phyloP scores from a whole-genome alignment of 2,113 vertebrate genomes.

The Sciurus niger region DNA sequence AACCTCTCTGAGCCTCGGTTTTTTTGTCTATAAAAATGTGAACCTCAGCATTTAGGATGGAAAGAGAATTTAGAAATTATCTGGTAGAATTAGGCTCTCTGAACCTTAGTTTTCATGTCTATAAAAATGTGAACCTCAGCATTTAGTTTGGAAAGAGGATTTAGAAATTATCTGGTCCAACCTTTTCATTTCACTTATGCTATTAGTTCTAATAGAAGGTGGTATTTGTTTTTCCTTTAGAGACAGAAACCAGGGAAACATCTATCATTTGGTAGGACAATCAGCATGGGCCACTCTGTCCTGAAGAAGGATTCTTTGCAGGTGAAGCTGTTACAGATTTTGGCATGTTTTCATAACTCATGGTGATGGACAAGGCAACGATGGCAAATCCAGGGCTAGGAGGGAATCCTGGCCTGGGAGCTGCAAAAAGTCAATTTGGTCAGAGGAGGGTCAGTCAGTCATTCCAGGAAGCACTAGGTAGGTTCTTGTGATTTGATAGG shows the following conservation, averaged over 20 bases:
- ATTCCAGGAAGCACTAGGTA: background rate
- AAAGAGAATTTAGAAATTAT: slow-evolving; percentile 33
- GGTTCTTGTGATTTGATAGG: background rate
- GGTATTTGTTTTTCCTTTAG: background rate
- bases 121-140: background rate
- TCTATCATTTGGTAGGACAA: background rate
- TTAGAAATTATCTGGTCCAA: background rate
- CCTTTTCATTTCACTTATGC: background rate
- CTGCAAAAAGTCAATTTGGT: background rate
- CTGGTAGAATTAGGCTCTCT: background rate
- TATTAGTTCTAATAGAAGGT: slow-evolving; percentile 15
- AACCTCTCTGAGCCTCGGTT: background rate
- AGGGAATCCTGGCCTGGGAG: background rate
- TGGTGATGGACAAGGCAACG: background rate
- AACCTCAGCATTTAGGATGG: background rate
- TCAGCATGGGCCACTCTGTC: background rate
- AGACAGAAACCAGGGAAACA: background rate
- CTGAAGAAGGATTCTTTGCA: background rate
- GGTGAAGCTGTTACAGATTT: background rate
- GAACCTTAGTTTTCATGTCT: background rate
- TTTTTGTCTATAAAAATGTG: background rate
- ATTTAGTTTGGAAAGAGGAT: background rate
- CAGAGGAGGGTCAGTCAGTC: background rate
- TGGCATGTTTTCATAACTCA: background rate
- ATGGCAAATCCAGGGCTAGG: background rate